A percentile compares a stretch with the other conserved stretches of the same genome.
Conservation (phyloP, 2,888 invertebrate genomes). For the Mylabris sibirica region DNA sequence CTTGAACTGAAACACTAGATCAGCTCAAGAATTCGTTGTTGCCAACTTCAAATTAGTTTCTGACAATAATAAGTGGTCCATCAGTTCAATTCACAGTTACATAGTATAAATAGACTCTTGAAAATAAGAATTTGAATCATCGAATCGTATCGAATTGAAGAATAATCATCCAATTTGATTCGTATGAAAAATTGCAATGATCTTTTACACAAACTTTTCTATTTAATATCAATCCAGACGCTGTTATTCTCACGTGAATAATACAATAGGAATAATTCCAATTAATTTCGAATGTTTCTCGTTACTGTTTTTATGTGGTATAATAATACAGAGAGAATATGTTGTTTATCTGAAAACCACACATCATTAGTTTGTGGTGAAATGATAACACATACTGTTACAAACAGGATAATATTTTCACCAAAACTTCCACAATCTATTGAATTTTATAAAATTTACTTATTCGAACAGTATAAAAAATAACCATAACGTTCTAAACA, state of each 20-base stretch:
- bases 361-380: slow-evolving; percentile 36
- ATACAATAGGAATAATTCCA: background rate
- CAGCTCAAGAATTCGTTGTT: background rate
- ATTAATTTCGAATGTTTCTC: background rate
- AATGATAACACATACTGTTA: slow-evolving; percentile 38
- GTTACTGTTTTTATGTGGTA: background rate
- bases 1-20: background rate
- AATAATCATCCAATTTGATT: background rate
- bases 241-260: background rate
- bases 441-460: background rate
- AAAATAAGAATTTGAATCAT: background rate
- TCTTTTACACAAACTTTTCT: background rate
- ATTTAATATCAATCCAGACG: background rate
- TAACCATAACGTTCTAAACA: background rate
- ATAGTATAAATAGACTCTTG: background rate
- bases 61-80: background rate
- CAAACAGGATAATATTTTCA: slow-evolving; percentile 36
- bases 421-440: slow-evolving; percentile 20
- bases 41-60: slow-evolving; percentile 4
- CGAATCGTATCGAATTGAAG: too few relatives aligned
- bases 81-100: background rate
- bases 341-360: slow-evolving; percentile 18
- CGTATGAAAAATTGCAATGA: background rate
- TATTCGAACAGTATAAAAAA: background rate
- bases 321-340: background rate